Percentiles rank a stretch among this genome's conserved stretches.
phyloP scores from a whole-genome alignment of 1,140 invertebrate genomes.

The Tenebrio molitor region DNA sequence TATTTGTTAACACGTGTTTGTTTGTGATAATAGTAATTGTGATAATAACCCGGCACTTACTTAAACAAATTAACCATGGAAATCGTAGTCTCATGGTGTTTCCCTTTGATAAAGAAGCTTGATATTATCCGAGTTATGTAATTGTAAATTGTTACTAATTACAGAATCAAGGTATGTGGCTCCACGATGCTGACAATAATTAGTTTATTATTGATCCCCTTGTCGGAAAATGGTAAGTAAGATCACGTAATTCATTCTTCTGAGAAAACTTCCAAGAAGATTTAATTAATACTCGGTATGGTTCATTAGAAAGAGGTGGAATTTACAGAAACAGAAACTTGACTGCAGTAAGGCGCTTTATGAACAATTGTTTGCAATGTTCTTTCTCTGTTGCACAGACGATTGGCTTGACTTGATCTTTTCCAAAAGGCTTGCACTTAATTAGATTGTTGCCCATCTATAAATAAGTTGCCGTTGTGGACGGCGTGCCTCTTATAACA shows the following conservation, averaged over 20 bases:
- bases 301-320: slow-evolving; percentile 1
- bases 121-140: slow-evolving; percentile 13
- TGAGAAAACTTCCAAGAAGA: not conserved
- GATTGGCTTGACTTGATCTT: slow-evolving; percentile 4
- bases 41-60: slow-evolving; percentile 24
- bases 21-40: slow-evolving; percentile 23
- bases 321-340: not conserved
- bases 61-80: slow-evolving; percentile 25
- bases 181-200: slow-evolving; percentile 4
- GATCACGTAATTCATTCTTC: not conserved
- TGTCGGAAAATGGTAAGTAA: slow-evolving; percentile 1
- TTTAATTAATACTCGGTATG: slow-evolving; percentile 21
- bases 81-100: not conserved
- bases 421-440: not conserved
- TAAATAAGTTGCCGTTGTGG: not conserved
- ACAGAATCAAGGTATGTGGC: not conserved
- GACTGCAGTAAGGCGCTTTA: not conserved
- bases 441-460: not conserved
- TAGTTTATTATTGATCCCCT: slow-evolving; percentile 17
- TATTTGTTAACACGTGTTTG: slow-evolving; percentile 28
- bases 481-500: not conserved
- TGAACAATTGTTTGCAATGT: not conserved
- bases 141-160: slow-evolving; percentile 8
- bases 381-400: too few relatives aligned
- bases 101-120: slow-evolving; percentile 3